Conservation (phyloP, 1,140 invertebrate genomes). For the Samia ricini region DNA sequence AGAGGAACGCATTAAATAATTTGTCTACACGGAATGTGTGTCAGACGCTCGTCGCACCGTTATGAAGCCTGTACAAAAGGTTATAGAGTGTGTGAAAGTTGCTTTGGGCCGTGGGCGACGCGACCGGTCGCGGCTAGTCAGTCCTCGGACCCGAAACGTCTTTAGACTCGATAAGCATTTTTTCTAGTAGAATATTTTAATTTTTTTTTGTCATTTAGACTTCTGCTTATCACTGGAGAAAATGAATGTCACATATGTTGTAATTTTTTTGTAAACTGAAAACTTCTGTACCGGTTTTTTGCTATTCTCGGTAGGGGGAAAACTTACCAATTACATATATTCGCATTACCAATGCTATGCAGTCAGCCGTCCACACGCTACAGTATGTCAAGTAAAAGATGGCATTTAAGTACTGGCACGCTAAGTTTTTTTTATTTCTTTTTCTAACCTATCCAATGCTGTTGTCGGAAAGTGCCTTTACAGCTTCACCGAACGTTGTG, state of each 20-base stretch:
- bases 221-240: background rate
- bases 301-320: too few relatives aligned
- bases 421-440: too few relatives aligned
- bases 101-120: background rate
- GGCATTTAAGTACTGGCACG: too few relatives aligned
- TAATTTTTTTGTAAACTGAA: too few relatives aligned
- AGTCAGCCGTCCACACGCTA: too few relatives aligned
- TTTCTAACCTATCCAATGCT: too few relatives aligned
- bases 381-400: too few relatives aligned
- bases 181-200: background rate
- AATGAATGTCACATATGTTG: background rate
- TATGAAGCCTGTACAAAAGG: background rate
- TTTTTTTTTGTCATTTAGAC: background rate
- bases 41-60: background rate
- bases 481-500: too few relatives aligned
- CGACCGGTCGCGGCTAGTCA: background rate
- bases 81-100: background rate
- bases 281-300: too few relatives aligned
- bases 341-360: too few relatives aligned
- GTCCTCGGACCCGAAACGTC: background rate
- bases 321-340: too few relatives aligned
- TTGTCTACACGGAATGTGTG: conserved; percentile 1
- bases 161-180: background rate
- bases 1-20: background rate
- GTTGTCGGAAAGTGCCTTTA: too few relatives aligned